Conservation (phyloP, 2,797 vertebrate genomes). For the Lacerta viridis region DNA sequence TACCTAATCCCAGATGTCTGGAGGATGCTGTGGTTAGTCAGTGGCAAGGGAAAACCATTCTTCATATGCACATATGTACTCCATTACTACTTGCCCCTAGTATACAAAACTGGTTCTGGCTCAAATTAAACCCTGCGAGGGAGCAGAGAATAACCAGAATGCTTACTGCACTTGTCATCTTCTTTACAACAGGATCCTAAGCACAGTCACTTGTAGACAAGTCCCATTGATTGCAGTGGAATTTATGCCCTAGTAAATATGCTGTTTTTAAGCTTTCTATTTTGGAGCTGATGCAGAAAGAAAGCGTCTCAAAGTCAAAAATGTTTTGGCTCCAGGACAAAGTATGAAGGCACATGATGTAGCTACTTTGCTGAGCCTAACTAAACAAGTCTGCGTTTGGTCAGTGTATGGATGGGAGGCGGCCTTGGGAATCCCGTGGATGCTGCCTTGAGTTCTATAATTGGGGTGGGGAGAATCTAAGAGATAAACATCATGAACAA, state of each 20-base stretch:
- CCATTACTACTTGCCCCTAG: constrained; percentile 35
- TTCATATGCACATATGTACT: constrained; percentile 36
- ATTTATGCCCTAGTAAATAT: constrained; percentile 18
- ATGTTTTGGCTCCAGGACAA: not conserved
- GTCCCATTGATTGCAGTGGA: not conserved
- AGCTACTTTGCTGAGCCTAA: not conserved
- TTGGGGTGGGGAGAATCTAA: not conserved
- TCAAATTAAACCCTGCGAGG: constrained; percentile 36
- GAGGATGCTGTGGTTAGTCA: constrained; percentile 24
- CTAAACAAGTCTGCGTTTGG: not conserved
- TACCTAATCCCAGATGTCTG: constrained; percentile 32
- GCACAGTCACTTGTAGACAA: constrained; percentile 14
- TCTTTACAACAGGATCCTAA: constrained; percentile 22
- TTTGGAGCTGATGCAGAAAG: constrained; percentile 5
- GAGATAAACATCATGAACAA: not conserved
- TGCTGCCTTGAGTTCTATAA: not conserved
- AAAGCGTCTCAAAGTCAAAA: not conserved
- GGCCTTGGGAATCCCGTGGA: not conserved
- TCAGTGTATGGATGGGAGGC: not conserved
- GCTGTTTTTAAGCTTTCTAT: not conserved
- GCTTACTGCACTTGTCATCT: constrained; percentile 39
- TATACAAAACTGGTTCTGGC: constrained; percentile 46
- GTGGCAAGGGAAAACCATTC: constrained; percentile 27
- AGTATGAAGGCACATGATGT: not conserved
- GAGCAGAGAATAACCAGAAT: constrained; percentile 37